Base-by-base conservation (phyloP, 1,140 invertebrate genomes). In the Listronotus bonariensis region DNA sequence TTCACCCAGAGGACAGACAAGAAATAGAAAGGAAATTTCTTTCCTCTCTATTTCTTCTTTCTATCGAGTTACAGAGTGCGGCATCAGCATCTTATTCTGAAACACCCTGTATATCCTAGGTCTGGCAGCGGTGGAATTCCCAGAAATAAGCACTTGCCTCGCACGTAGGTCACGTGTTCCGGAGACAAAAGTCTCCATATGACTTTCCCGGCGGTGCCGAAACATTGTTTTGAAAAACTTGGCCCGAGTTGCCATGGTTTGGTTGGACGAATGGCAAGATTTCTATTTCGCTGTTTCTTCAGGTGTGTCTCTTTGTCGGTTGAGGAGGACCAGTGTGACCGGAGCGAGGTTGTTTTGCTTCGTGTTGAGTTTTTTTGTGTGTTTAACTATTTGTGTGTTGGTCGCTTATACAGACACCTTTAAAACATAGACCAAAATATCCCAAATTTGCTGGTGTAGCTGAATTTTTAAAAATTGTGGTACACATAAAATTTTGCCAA, bases 221-320 rank as follows among this genome's bases (percentile, higher is more conserved):
- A 93, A 80, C 5, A 93, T 97, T 80, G 93, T 99, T 75, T 90
- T 98, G 77, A 95, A 97, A 83, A 98, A 98, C 84, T 92, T 94
- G 72, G 95, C 93, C 48, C 87, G 96, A 74, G 91, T 97, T 69
- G 95, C 95, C 74, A 93, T 96, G 84, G 96, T 98, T 75, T 98
- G 96, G 96, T 91, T 98, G 91, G 96, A 98, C 87, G 93, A 97
- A 83, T 98, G 95, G 94, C 90, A 92, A 82, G 90, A 96, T 82
- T 97, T 97, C 88, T 98, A 97, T 89, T 97, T 95, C 88, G 90
- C 92, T 81, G 96, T 97, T 88, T 97, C 95, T 82, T 92, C 95
- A 93, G 93, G 94, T 96, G 90, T 88, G 88, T 77, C 42, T 6
- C 14, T 41, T 41, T 3, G 3, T 52, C 11, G 26, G n/a, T 45